phyloP scores from a whole-genome alignment of 1,140 invertebrate species.

The Tetramorium parvispinum region DNA sequence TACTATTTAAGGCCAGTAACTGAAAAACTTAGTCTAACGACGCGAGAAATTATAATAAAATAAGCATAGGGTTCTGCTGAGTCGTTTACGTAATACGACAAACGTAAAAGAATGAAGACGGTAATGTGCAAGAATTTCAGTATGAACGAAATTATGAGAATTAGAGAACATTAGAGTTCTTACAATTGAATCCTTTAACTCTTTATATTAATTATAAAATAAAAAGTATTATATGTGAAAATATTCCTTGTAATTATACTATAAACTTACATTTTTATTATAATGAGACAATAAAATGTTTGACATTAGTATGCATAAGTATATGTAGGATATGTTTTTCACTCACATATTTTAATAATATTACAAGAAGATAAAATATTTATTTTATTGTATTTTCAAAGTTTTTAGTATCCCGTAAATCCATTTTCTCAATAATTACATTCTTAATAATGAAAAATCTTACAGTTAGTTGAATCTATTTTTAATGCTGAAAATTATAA shows the following conservation, averaged over 20 bases:
- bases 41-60: constrained; percentile 7
- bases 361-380: too few species aligned
- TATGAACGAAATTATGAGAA: neutral
- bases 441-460: neutral
- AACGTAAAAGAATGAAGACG: neutral
- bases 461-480: neutral
- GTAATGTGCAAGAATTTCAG: neutral
- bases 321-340: too few species aligned
- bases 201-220: neutral
- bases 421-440: too few species aligned
- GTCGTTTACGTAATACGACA: neutral
- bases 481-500: neutral
- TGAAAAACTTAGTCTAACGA: neutral
- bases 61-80: neutral
- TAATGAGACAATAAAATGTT: too few species aligned
- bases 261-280: too few species aligned
- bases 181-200: neutral
- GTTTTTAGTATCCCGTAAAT: too few species aligned
- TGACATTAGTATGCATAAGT: too few species aligned
- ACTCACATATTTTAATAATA: too few species aligned
- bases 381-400: too few species aligned
- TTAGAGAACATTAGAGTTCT: neutral
- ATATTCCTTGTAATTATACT: too few species aligned
- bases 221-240: neutral
- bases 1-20: constrained; percentile 21